Evolutionary conservation across 2,888 invertebrate genomes (phyloP).

Genomic region (Bombyx huttoni): DNA sequence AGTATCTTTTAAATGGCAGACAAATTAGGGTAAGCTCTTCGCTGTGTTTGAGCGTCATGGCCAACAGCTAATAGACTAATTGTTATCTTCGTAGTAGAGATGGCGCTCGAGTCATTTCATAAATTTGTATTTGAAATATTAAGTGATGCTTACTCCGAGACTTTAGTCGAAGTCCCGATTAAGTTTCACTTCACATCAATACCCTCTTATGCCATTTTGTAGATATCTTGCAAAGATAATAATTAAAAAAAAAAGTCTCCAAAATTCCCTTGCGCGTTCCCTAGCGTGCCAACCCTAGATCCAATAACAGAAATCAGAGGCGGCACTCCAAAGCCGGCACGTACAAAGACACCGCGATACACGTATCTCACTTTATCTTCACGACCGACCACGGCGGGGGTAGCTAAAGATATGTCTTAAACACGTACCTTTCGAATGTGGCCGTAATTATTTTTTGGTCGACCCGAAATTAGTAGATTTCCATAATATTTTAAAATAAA

Average conservation of each 20-base stretch:
- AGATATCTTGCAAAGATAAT: too few relatives aligned
- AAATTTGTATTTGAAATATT: too few relatives aligned
- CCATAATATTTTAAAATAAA: not conserved
- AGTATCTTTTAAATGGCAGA: too few relatives aligned
- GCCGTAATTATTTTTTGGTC: not conserved
- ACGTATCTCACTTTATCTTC: constrained; percentile 36
- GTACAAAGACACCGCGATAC: constrained; percentile 42
- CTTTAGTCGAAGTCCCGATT: too few relatives aligned
- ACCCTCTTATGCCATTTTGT: too few relatives aligned
- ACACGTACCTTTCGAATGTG: constrained; percentile 2
- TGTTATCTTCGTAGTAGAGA: too few relatives aligned
- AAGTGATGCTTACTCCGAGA: too few relatives aligned
- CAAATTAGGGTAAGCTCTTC: too few relatives aligned
- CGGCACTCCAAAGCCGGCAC: constrained; percentile 26
- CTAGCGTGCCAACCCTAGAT: constrained; percentile 33
- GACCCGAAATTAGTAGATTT: not conserved
- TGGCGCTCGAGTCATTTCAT: too few relatives aligned
- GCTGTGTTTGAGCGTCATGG: too few relatives aligned
- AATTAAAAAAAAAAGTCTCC: not conserved
- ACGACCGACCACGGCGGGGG: constrained; percentile 1
- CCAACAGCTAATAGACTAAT: too few relatives aligned
- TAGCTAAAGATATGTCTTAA: not conserved
- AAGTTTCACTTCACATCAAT: too few relatives aligned
- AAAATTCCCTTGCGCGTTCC: not conserved
- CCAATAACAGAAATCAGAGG: constrained; percentile 41